Evolutionary conservation across 2,888 invertebrate genomes (phyloP).

Genomic region (Folsomia manolachei): DNA sequence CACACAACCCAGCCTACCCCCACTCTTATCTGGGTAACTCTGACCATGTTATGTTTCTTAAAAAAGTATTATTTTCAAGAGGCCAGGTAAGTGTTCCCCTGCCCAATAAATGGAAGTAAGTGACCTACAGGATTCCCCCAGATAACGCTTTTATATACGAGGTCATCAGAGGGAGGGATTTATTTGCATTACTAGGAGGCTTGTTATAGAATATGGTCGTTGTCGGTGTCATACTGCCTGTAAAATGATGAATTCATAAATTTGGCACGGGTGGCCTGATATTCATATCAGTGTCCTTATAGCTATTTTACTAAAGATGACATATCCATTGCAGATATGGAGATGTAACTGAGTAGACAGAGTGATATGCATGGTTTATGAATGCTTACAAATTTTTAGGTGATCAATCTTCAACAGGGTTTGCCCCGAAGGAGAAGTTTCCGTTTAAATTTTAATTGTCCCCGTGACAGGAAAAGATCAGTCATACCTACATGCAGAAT

Average conservation of each 20-base stretch:
- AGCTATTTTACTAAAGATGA: background rate
- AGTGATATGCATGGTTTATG: too few relatives aligned
- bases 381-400: too few relatives aligned
- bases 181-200: background rate
- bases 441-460: background rate
- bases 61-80: too few relatives aligned
- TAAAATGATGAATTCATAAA: background rate
- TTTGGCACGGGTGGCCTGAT: background rate
- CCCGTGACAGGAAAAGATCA: background rate
- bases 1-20: background rate
- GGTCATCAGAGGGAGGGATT: background rate
- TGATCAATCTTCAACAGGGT: background rate
- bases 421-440: background rate
- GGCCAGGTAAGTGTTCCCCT: too few relatives aligned
- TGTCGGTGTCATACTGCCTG: background rate
- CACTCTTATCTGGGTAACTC: too few relatives aligned
- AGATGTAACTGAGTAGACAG: too few relatives aligned
- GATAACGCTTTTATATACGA: slow-evolving; percentile 9
- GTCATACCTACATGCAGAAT: background rate
- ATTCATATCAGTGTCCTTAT: background rate
- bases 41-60: too few relatives aligned
- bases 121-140: background rate
- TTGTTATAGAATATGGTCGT: background rate
- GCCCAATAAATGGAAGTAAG: too few relatives aligned
- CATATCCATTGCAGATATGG: background rate